Base-by-base conservation (phyloP, 2,113 vertebrate genomes). In the Pandion haliaetus region DNA sequence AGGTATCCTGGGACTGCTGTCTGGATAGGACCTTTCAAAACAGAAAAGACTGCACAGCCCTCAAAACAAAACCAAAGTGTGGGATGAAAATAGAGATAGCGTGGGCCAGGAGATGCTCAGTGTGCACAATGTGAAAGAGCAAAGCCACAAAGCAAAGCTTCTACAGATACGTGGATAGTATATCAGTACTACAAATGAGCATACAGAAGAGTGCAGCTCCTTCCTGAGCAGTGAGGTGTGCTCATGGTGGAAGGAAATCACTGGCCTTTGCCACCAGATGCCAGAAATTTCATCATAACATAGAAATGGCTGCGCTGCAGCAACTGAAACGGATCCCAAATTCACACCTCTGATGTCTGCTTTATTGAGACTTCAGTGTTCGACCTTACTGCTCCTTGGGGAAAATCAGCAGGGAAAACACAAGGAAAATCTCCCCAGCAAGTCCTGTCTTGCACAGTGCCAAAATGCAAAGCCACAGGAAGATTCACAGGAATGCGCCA, bases 71-170 rank as follows among this genome's bases (percentile, higher is more conserved):
- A 3, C 4, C 8, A 3, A 50, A 59, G 49, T 6, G 9, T 24
- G 29, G 36, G 47, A 3, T 69, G 71, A 18, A 21, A 74, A 71
- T 17, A 14, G 8, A 42, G 52, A 4, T 2, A 38, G 26, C 1
- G 2, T 0, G 0, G 2, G 2, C 6, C 31, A 4, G 61, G 55
- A 78, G 77, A 40, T 55, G 50, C 42, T 62, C 55, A 3, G n/a
- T 1, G 40, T 32, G 50, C n/a, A 14, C 70, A 49, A 32, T 2
- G 8, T 6, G 40, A 6, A 38, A 25, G 71, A 7, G 29, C 3
- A 28, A 44, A 44, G 8, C 6, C 44, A 6, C 9, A 47, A 73
- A 58, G 32, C 5, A 45, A 49, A 31, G 49, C 17, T 26, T 9
- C 40, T 9, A 7, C 6, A 18, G 28, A 28, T 25, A 5, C 2